Evolutionary conservation across 2,113 vertebrate genomes (phyloP), one percentile per base, ranked within the genome.

Genomic region (Phyllostomus hastatus): DNA sequence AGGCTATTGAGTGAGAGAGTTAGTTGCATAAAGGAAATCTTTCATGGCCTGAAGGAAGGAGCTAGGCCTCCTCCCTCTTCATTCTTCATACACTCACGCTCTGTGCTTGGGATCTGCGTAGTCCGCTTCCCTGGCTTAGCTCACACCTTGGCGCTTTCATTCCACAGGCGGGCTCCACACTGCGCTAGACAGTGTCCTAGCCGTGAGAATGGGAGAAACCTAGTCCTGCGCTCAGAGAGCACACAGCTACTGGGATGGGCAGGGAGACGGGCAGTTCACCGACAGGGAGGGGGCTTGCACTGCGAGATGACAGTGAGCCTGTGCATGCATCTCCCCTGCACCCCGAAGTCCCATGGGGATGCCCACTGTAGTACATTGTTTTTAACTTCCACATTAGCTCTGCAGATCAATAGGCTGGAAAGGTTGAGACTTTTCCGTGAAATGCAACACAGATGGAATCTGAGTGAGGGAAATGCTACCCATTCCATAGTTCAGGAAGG

Each of bases 1-100:
- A 75, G 46, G 61, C 64, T 28, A 46, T 41, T 10, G 41, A 22
- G 28, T 46, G 31, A n/a, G n/a, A 41, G n/a, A 43, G 1, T 26
- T 50, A 9, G 4, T 11, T 41, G 8, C 1, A 1, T 1, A 28
- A 3, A 28, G 4, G 48, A 33, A 57, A 19, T 2, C 24, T 52
- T 22, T 4, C 31, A 31, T n/a, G 9, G 24, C 79, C 48, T 57
- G 15, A 33, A 11, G 33, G 10, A 73, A 88, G 54, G 46, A 79
- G 26, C 54, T 22, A 12, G 72, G 4, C 35, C 72, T 50, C 43
- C 4, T 66, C 10, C 52, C 52, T 92, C 57, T 79, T 70, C 9
- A 1, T 12, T 33, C 66, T 33, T 85, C 19, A 15, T 16, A 22
- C 17, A 3, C 76, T 69, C 69, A 33, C 17, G 43, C 69, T 57